Conservation (phyloP, 2,888 invertebrate genomes). For the Lordiphosa andalusiaca region DNA sequence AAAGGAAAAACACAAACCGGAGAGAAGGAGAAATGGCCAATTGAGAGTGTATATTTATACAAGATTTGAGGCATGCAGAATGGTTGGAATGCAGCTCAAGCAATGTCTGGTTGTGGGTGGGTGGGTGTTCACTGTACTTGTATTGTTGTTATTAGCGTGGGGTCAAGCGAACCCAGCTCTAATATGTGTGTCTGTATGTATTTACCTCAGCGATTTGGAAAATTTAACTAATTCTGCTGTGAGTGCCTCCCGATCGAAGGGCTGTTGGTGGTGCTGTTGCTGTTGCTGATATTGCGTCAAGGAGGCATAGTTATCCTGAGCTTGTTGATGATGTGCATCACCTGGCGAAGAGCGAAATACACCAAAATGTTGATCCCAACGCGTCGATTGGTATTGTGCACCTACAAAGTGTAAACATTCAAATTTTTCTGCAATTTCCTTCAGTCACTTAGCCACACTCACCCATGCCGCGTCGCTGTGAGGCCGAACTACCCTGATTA, state of each 20-base stretch:
- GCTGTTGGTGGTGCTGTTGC: constrained; percentile 64
- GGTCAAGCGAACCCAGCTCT: not conserved
- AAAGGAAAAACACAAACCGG: constrained; percentile 2
- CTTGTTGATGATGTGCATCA: constrained; percentile 79
- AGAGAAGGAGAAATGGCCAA: constrained; percentile 27
- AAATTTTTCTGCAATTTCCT: not conserved
- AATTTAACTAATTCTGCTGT: constrained; percentile 81
- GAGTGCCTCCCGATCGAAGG: constrained; percentile 81
- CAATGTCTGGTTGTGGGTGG: constrained; percentile 4
- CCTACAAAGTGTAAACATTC: constrained; percentile 32
- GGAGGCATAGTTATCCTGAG: constrained; percentile 56
- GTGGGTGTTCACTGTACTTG: not conserved
- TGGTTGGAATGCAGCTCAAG: constrained; percentile 5
- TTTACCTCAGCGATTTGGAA: constrained; percentile 78
- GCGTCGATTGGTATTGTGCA: constrained; percentile 74
- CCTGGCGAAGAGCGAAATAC: constrained; percentile 84
- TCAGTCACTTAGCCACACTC: constrained; percentile 14
- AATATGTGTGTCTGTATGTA: not conserved
- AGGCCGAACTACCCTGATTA: constrained; percentile 78
- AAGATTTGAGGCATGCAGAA: constrained; percentile 1
- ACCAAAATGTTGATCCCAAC: constrained; percentile 85
- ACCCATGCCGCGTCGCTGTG: constrained; percentile 78
- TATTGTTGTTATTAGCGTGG: not conserved
- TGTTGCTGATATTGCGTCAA: constrained; percentile 21
- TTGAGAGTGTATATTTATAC: constrained; percentile 12